A percentile compares a stretch with the other conserved stretches of the same genome.
phyloP scores from a whole-genome alignment of 2,888 invertebrate genomes.

The Lottia gigantea region DNA sequence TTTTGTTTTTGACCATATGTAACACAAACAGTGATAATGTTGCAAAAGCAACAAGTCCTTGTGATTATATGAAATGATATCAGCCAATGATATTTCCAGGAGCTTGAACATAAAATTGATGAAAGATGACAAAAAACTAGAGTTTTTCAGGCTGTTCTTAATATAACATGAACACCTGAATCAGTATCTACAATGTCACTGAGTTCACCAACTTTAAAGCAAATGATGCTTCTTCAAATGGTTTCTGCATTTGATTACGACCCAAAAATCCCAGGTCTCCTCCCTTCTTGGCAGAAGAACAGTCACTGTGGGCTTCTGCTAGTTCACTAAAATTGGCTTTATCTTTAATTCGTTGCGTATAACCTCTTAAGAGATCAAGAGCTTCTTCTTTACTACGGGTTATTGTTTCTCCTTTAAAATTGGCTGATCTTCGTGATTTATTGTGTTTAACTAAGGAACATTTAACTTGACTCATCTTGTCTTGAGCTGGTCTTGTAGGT shows the following conservation, averaged over 20 bases:
- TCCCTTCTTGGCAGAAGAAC: slow-evolving; percentile 94
- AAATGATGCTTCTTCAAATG: slow-evolving; percentile 97
- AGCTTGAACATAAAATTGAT: too few relatives aligned
- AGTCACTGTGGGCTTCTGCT: slow-evolving; percentile 94
- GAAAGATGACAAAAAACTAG: too few relatives aligned
- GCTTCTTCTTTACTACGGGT: slow-evolving; percentile 93
- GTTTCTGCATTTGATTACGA: slow-evolving; percentile 94
- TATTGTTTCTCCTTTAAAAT: slow-evolving; percentile 95
- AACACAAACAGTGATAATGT: too few relatives aligned
- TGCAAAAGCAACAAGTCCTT: too few relatives aligned
- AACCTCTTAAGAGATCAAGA: slow-evolving; percentile 81
- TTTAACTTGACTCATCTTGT: slow-evolving; percentile 74
- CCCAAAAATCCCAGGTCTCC: slow-evolving; percentile 96
- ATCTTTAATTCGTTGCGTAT: slow-evolving; percentile 83
- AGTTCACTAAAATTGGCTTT: slow-evolving; percentile 86
- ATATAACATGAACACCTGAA: slow-evolving; percentile 95
- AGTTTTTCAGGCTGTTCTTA: slow-evolving; percentile 81
- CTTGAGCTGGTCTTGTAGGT: slow-evolving; percentile 83
- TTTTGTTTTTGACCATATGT: too few relatives aligned
- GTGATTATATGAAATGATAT: too few relatives aligned
- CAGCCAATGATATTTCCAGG: too few relatives aligned
- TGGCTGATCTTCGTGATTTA: slow-evolving; percentile 91
- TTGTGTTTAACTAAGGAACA: slow-evolving; percentile 94
- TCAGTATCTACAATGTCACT: slow-evolving; percentile 93
- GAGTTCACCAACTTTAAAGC: slow-evolving; percentile 89